phyloP scores from a whole-genome alignment of 2,113 vertebrate genomes.

The Gavia stellata region DNA sequence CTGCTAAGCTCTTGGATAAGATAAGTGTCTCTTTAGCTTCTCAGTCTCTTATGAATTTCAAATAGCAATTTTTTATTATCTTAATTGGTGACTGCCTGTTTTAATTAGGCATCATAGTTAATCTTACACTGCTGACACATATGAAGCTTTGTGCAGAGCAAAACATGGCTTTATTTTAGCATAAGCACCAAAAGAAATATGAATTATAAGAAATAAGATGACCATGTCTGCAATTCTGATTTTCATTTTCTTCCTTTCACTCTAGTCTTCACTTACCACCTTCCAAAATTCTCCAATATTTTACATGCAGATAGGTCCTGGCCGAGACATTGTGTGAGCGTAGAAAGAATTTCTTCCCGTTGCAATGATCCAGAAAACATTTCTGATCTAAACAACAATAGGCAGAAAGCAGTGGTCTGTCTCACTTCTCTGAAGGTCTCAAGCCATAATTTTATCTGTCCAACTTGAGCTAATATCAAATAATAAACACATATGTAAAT shows the following conservation, averaged over 20 bases:
- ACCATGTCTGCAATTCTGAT: background rate
- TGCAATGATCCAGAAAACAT: background rate
- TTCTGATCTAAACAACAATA: background rate
- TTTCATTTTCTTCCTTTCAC: background rate
- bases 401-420: background rate
- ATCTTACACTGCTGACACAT: background rate
- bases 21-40: constrained; percentile 5
- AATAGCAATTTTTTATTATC: background rate
- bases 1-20: constrained; percentile 9
- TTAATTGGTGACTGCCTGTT: constrained; percentile 25
- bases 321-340: background rate
- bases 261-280: background rate
- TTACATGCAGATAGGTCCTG: background rate
- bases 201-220: background rate
- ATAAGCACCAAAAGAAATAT: background rate
- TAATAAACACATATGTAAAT: background rate
- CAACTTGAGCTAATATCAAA: background rate
- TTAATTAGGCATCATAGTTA: constrained; percentile 26
- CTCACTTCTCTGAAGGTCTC: background rate
- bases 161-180: background rate
- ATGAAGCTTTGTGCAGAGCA: background rate
- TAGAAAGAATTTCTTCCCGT: background rate
- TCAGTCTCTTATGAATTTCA: constrained; percentile 30
- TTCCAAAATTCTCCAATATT: background rate
- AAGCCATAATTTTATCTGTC: background rate